Percentiles rank a stretch among this genome's conserved stretches.
Evolutionary conservation across 2,797 vertebrate species (phyloP).

Genomic region (Chelon labrosus): DNA sequence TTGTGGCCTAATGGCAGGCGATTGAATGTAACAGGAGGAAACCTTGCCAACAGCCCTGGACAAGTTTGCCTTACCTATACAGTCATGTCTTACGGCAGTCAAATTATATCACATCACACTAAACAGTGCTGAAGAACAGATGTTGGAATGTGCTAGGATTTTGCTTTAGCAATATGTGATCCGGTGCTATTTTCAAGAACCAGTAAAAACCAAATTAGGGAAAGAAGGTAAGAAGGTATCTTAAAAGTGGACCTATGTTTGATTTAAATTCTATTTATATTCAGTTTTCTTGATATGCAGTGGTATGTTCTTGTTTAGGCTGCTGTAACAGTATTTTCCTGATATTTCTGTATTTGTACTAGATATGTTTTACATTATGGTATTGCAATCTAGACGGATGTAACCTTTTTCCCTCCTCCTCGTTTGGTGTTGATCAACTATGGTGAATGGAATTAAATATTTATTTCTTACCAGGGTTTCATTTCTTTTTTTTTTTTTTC

Average conservation of each 20-base stretch:
- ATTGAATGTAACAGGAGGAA: conserved; percentile 45
- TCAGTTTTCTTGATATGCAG: background rate
- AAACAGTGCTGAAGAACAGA: conserved; percentile 1
- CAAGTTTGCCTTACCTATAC: conserved; percentile 45
- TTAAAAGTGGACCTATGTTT: conserved; percentile 15
- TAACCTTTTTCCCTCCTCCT: background rate
- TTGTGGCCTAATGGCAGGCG: conserved; percentile 9
- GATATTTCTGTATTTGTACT: conserved; percentile 20
- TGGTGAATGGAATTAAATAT: conserved; percentile 57
- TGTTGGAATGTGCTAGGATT: conserved; percentile 20
- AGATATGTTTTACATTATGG: conserved; percentile 9
- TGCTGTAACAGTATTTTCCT: conserved; percentile 15
- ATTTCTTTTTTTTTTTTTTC: background rate
- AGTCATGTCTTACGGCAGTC: conserved; percentile 3
- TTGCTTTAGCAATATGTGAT: conserved; percentile 12
- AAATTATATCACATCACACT: conserved; percentile 1
- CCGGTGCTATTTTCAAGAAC: conserved; percentile 32
- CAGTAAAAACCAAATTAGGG: conserved; percentile 17
- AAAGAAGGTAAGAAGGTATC: background rate
- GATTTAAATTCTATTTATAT: background rate
- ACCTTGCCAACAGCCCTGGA: conserved; percentile 32
- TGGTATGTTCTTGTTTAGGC: conserved; percentile 12
- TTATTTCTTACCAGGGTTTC: conserved; percentile 45
- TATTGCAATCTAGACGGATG: conserved; percentile 4
- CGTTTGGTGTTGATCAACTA: conserved; percentile 22